These are phyloP conservation scores for Sitophilus oryzae DNA, from an alignment of 1,140 invertebrate genomes.

Conservation along the genomic window DNA sequence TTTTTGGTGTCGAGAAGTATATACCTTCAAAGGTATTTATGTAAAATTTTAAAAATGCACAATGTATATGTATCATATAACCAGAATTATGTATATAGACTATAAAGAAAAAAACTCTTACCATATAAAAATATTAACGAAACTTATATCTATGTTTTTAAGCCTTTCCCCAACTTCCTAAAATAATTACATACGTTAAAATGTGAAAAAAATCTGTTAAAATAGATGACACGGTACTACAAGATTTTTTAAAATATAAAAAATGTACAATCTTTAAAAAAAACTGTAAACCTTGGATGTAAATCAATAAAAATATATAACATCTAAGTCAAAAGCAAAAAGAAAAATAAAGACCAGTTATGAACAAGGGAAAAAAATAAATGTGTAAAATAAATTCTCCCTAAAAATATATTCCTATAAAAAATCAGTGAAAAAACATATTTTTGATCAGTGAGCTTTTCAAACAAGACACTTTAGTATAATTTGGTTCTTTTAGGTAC, in stretches of 20 bases:
- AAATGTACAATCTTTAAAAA: background rate
- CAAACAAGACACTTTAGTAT: no score
- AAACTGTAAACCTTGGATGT: background rate
- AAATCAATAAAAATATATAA: background rate
- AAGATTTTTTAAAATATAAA: background rate
- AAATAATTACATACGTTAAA: background rate
- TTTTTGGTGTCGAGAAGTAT: no score
- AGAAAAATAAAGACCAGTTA: no score
- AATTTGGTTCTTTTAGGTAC: no score
- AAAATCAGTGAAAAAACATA: no score
- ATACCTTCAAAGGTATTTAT: no score
- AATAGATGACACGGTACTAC: background rate
- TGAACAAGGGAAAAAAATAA: no score
- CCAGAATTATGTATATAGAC: background rate
- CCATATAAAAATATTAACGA: background rate
- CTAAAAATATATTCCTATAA: no score
- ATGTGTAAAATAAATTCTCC: no score
- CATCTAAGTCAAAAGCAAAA: background rate
- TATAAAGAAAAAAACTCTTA: background rate
- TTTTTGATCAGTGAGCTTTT: no score
- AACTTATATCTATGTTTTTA: no score
- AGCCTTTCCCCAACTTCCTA: background rate
- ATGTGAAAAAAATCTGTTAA: background rate
- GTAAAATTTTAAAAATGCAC: no score
- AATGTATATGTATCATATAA: background rate